Base-by-base conservation (phyloP, 2,888 invertebrate genomes). In the Melieria omissa region DNA sequence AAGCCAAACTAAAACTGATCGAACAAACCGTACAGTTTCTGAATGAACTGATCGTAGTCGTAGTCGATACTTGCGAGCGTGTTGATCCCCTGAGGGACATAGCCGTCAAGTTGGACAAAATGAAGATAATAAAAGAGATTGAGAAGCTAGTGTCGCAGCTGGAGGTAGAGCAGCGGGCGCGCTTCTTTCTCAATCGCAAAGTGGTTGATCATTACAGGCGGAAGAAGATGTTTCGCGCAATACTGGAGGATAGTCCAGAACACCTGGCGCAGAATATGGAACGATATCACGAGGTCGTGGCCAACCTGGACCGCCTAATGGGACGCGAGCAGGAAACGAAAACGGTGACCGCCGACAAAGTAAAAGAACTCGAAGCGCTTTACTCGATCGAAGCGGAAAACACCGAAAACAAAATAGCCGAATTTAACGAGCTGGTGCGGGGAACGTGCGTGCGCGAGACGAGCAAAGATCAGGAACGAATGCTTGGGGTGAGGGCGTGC, bases 181-280 rank as follows among this genome's bases (percentile, higher is more conserved):
- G 71, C 0, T 16, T 71, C 5, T 78, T 81, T 45, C 72, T 85
- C 0, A 79, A 80, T 69, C 60, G 77, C 1, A 84, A 83, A 62
- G 62, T 79, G 4, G 55, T 71, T 1, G 82, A 83, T 0, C 79
- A 81, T 65, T 83, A 76, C 64, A 82, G 80, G 3, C 80, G 84
- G 0, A 73, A 75, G 49, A 79, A 73, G n/a, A 73, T 76, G 14
- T 42, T 29, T 1, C 79, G 84, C 0, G 73, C 74, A 0, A 74
- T 85, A 5, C 4, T 14, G 0, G 75, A 78, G 5, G 80, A 81
- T 55, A 71, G 73, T 66, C 72, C 71, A 0, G 76, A 71, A 4
- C 8, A 0, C 0, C n/a, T 78, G 0, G 0, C 46, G 0, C 29
- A 47, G 0, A n/a, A 57, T 0, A 12, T 4, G 0, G 46, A 62